Base-by-base conservation (phyloP, 2,113 vertebrate genomes). In the Zosterops japonicus region DNA sequence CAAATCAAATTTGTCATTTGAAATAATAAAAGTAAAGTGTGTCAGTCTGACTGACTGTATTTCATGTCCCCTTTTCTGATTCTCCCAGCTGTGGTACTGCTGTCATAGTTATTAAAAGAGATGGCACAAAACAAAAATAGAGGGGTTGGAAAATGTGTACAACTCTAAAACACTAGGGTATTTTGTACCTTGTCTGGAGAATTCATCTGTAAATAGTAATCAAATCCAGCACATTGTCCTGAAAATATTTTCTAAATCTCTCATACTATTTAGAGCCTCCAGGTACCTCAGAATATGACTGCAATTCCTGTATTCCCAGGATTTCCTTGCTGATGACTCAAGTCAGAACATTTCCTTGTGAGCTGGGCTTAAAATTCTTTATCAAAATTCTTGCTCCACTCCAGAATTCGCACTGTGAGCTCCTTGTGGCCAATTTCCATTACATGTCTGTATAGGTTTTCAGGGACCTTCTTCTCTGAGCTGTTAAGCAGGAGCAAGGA, bases 21-120 rank as follows among this genome's bases (percentile, higher is more conserved):
- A 97, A 93, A 95, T 60, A 89, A 92, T 97, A 93, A 95, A 96
- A 96, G 19, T 63, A 77, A 57, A 94, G 31, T 27, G 68, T 97
- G 94, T 96, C 96, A 74, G 95, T 98, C 93, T 94, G 76, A 96
- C 80, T 94, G 65, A 41, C 69, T 14, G 5, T 76, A 90, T 84
- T 94, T 96, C 91, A 87, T 72, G 64, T 75, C 42, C 50, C 27
- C 47, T 94, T 89, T 92, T 87, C 69, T 72, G 83, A 79, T 53
- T 91, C 23, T 89, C 19, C 59, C 59, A 85, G 25, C 36, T 72
- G 20, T 79, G 46, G 27, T 47, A 55, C 42, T 85, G 23, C 61
- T 95, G 59, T 52, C 63, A 74, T 56, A 67, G 28, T 44, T 82
- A 75, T 61, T 72, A 39, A 83, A 81, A 85, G 49, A 85, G 31